Evolutionary conservation across 2,113 vertebrate species (phyloP).

Genomic region (Progne subis): DNA sequence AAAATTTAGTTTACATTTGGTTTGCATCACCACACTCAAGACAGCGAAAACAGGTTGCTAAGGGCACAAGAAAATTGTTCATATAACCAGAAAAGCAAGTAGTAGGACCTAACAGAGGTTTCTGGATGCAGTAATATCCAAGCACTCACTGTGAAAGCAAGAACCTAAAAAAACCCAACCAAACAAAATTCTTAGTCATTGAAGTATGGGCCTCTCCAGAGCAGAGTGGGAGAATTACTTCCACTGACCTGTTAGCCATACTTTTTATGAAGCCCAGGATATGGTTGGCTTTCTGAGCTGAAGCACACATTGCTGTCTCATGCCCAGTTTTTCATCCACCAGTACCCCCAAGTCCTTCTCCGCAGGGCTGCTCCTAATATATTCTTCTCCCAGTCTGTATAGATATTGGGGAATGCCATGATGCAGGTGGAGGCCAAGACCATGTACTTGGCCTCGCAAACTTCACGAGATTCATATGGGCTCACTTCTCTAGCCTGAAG

Average conservation of each 20-base stretch:
- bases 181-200: neutral
- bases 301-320: neutral
- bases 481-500: neutral
- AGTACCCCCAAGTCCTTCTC: neutral
- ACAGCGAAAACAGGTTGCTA: neutral
- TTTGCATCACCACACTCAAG: neutral
- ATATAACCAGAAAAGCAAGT: neutral
- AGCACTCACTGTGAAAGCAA: accelerated
- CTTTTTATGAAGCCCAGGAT: neutral
- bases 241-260: neutral
- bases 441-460: neutral
- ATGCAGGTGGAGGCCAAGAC: neutral
- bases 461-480: accelerated
- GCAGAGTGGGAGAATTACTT: neutral
- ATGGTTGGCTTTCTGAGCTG: neutral
- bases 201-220: neutral
- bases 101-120: neutral
- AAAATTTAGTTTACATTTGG: neutral
- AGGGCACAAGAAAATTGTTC: neutral
- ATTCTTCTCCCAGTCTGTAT: neutral
- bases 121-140: neutral
- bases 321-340: neutral
- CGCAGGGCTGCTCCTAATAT: neutral
- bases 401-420: neutral
- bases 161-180: neutral